A percentile compares a stretch with the other conserved stretches of the same genome.
Conservation (phyloP, 2,797 vertebrate genomes). For the Chelidonichthys spinosus region DNA sequence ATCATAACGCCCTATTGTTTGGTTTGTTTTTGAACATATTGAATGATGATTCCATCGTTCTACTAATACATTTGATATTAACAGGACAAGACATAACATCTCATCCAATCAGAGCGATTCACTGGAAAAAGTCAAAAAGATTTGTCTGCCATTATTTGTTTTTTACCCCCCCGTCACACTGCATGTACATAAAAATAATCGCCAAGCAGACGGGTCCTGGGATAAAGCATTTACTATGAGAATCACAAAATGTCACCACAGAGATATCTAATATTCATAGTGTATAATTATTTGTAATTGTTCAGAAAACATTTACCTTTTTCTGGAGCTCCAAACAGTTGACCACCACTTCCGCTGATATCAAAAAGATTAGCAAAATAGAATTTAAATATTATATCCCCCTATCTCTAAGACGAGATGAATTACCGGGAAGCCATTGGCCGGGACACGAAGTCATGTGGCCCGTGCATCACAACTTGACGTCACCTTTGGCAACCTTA, state of each 20-base stretch:
- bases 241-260: not conserved
- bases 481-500: slow-evolving; percentile 71
- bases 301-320: slow-evolving; percentile 74
- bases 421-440: slow-evolving; percentile 86
- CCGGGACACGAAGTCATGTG: slow-evolving; percentile 85
- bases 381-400: slow-evolving; percentile 70
- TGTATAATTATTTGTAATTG: not conserved
- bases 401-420: slow-evolving; percentile 56
- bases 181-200: slow-evolving; percentile 28
- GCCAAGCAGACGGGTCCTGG: not conserved
- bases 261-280: not conserved
- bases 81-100: not conserved
- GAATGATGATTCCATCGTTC: not conserved
- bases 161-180: not conserved
- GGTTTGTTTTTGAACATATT: not conserved
- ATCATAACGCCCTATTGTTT: not conserved
- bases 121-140: slow-evolving; percentile 25
- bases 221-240: not conserved
- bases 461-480: slow-evolving; percentile 84
- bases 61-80: not conserved
- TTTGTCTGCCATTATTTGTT: slow-evolving; percentile 6
- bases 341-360: slow-evolving; percentile 81
- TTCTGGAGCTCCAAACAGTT: slow-evolving; percentile 77
- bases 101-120: slow-evolving; percentile 10
- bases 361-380: slow-evolving; percentile 79